Percentiles rank a stretch among this genome's conserved stretches.
These are phyloP conservation scores for Albula goreensis DNA, from an alignment of 2,113 vertebrate genomes.

Conservation along the genomic window DNA sequence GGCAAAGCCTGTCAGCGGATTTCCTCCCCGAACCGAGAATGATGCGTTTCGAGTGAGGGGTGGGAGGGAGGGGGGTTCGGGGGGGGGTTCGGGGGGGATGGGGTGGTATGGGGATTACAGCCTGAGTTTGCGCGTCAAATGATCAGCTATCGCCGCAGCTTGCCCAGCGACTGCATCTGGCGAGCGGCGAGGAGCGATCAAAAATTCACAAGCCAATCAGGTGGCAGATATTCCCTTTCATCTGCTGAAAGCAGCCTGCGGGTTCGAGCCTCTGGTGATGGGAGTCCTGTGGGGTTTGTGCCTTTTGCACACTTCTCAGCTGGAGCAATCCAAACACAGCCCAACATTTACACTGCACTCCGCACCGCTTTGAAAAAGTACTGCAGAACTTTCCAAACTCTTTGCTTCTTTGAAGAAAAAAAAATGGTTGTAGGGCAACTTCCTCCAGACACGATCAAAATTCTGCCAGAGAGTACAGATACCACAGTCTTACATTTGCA, in stretches of 20 bases:
- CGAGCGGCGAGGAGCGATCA: constrained; percentile 61
- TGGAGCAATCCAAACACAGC: constrained; percentile 46
- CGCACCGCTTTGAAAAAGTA: constrained; percentile 60
- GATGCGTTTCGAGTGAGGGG: constrained; percentile 3
- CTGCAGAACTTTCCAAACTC: constrained; percentile 61
- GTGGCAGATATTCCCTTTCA: constrained; percentile 79
- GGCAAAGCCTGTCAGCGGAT: not conserved
- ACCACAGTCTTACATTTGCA: not conserved
- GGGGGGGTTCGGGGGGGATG: too few species aligned
- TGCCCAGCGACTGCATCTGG: constrained; percentile 45
- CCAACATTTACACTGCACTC: constrained; percentile 68
- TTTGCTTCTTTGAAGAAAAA: constrained; percentile 32
- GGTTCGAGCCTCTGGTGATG: constrained; percentile 63
- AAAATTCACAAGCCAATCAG: constrained; percentile 77
- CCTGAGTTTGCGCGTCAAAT: constrained; percentile 47
- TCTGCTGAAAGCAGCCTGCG: constrained; percentile 76
- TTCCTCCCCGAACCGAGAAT: not conserved
- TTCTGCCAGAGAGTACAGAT: constrained; percentile 20
- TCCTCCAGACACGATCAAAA: not conserved
- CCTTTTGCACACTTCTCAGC: constrained; percentile 49
- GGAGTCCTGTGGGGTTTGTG: constrained; percentile 59
- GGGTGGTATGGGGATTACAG: too few species aligned
- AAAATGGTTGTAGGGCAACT: not conserved
- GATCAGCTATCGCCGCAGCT: constrained; percentile 61
- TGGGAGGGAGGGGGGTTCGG: too few species aligned